Evolutionary conservation across 2,888 invertebrate genomes (phyloP).

Genomic region (Dryocosmus kuriphilus): DNA sequence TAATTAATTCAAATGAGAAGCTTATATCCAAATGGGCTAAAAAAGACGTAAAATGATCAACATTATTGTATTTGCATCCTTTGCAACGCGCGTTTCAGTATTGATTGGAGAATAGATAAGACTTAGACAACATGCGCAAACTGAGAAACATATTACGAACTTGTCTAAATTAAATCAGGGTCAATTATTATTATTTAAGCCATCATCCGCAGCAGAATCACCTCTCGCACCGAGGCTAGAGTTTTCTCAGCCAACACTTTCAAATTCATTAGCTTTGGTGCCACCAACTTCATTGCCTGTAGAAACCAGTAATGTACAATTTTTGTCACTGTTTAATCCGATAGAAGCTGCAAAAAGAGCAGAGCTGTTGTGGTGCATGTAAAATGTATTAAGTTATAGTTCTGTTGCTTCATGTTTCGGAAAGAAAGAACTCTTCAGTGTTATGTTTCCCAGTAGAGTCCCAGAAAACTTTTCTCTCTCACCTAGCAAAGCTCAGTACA

Average conservation of each 20-base stretch:
- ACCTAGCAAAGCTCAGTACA: constrained; percentile 2
- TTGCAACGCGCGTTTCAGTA: constrained; percentile 4
- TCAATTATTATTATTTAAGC: not conserved
- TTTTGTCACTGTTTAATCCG: not conserved
- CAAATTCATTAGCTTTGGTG: not conserved
- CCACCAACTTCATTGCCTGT: not conserved
- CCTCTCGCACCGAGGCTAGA: not conserved
- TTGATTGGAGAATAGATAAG: constrained; percentile 6
- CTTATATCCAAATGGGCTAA: constrained; percentile 11
- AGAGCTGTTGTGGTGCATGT: not conserved
- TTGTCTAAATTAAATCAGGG: not conserved
- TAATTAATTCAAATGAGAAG: constrained; percentile 2
- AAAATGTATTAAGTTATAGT: too few relatives aligned
- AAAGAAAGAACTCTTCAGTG: too few relatives aligned
- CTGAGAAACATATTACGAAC: constrained; percentile 5
- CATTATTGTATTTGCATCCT: constrained; percentile 2
- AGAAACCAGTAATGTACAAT: not conserved
- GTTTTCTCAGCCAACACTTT: constrained; percentile 4
- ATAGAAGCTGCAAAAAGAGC: too few relatives aligned
- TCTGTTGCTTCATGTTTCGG: too few relatives aligned
- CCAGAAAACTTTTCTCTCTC: constrained; percentile 19
- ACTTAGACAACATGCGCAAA: not conserved
- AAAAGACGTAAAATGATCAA: not conserved
- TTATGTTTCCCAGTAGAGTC: not conserved
- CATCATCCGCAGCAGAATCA: not conserved